Base-by-base conservation (phyloP, 2,888 invertebrate species). In the Molanna angustata region DNA sequence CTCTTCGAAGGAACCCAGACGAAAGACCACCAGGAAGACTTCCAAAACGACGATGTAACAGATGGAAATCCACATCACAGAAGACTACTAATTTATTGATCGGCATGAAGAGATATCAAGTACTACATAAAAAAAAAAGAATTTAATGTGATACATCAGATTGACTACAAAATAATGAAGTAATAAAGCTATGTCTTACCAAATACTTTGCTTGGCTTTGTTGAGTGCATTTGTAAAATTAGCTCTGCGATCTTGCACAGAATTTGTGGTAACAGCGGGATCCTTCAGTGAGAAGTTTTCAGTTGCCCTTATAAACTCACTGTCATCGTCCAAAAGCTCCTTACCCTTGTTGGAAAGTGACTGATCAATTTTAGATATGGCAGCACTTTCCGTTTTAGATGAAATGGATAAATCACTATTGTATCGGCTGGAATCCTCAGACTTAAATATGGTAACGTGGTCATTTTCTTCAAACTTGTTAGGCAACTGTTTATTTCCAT, bases 211-310 rank as follows among this genome's bases (percentile, higher is more conserved):
- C 52, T 76, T 76, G 3, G 72, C 73, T 65, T 76, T 76, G 55
- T 72, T 75, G 1, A 77, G 64, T 9, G 72, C 69, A 69, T 73
- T 72, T 9, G 69, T 64, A 67, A 74, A 73, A 62, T 74, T 73
- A 57, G 63, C 71, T 61, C 74, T 68, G 54, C 70, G 73, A 46
- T 72, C 69, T 59, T 70, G 67, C 1, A 73, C 69, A 20, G 33
- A 19, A 22, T 22, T 13, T 4, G 43, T 35, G 4, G 40, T 27
- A 6, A 42, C 20, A 3, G 54, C 46, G 1, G 56, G 32, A 31
- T 52, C 59, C 41, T 59, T 59, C 11, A 59, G 52, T 4, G 56
- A 56, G 21, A 59, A 59, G 19, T 59, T 59, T 32, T 59, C 59
- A 18, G 59, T 59, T 2, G 59, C 59, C 4, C 47, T 16, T 13